Percentiles rank a stretch among this genome's conserved stretches.
Evolutionary conservation across 2,888 invertebrate genomes (phyloP).

Genomic region (Scaptomyza tumidula): DNA sequence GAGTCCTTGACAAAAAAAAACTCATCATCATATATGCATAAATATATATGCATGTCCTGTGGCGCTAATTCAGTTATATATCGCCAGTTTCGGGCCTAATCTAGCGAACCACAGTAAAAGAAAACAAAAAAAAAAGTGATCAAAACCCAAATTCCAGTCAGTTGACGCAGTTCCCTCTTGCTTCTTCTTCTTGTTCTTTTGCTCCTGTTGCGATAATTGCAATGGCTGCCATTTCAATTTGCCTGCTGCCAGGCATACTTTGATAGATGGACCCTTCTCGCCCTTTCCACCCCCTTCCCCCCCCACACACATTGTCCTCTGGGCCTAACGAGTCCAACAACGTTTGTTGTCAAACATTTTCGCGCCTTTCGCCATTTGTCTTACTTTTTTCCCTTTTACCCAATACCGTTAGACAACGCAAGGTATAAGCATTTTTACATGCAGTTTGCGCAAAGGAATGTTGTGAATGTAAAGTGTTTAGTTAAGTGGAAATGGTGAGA

Average conservation of each 20-base stretch:
- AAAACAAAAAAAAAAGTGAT: slow-evolving; percentile 33
- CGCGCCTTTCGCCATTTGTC: slow-evolving; percentile 76
- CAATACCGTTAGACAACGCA: not conserved
- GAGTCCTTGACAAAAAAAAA: slow-evolving; percentile 23
- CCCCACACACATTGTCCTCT: not conserved
- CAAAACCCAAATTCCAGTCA: slow-evolving; percentile 28
- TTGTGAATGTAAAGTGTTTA: not conserved
- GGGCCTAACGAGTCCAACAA: slow-evolving; percentile 18
- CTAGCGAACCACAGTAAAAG: slow-evolving; percentile 47
- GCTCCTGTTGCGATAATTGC: slow-evolving; percentile 63
- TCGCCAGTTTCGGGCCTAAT: slow-evolving; percentile 64
- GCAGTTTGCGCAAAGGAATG: not conserved
- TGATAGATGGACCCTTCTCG: slow-evolving; percentile 69
- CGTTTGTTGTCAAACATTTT: slow-evolving; percentile 73
- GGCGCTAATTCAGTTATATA: slow-evolving; percentile 76
- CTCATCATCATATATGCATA: slow-evolving; percentile 29
- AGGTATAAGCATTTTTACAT: not conserved
- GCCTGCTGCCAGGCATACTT: slow-evolving; percentile 57
- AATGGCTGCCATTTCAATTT: slow-evolving; percentile 74
- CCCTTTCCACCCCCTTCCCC: slow-evolving; percentile 8
- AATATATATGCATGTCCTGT: slow-evolving; percentile 42
- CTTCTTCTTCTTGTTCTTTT: not conserved
- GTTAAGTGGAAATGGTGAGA: too few relatives aligned
- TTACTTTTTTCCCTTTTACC: slow-evolving; percentile 30
- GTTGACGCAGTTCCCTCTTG: slow-evolving; percentile 8